A percentile compares a stretch with the other conserved stretches of the same genome.
Evolutionary conservation across 2,888 invertebrate species (phyloP).

Genomic region (Nysson spinosus): DNA sequence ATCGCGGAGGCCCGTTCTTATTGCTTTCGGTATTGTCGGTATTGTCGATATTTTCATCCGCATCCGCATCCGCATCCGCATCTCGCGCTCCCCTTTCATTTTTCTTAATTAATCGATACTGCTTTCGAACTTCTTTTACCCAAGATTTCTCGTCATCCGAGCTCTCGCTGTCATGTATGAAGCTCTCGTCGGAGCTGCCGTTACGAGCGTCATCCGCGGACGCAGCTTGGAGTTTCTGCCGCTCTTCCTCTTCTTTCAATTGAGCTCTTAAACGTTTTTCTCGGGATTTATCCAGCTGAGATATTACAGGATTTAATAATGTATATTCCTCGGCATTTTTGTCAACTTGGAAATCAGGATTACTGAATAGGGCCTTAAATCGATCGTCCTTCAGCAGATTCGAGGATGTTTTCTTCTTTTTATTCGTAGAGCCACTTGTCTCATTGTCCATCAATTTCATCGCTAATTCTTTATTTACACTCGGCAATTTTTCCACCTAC

Average conservation of each 20-base stretch:
- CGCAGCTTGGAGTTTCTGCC: slow-evolving; percentile 56
- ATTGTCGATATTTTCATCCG: slow-evolving; percentile 60
- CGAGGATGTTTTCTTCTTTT: slow-evolving; percentile 79
- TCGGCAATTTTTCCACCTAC: slow-evolving; percentile 85
- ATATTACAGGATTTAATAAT: slow-evolving; percentile 92
- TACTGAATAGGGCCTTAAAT: slow-evolving; percentile 93
- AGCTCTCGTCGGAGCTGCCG: slow-evolving; percentile 72
- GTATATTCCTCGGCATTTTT: slow-evolving; percentile 91
- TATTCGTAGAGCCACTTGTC: slow-evolving; percentile 79
- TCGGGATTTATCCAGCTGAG: slow-evolving; percentile 84
- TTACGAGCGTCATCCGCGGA: slow-evolving; percentile 78
- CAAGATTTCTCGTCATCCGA: slow-evolving; percentile 91
- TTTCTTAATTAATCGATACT: slow-evolving; percentile 77
- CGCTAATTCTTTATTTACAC: slow-evolving; percentile 93
- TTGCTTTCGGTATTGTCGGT: too few species aligned
- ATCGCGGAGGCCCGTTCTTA: slow-evolving; percentile 80
- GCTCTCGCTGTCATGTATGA: slow-evolving; percentile 76
- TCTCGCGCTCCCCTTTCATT: slow-evolving; percentile 66
- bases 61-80: slow-evolving; percentile 70
- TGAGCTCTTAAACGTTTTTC: slow-evolving; percentile 79
- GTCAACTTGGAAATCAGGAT: slow-evolving; percentile 95
- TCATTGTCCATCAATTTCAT: slow-evolving; percentile 88
- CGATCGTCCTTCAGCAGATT: slow-evolving; percentile 90
- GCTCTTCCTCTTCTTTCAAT: slow-evolving; percentile 67
- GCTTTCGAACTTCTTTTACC: slow-evolving; percentile 88